Evolutionary conservation across 2,113 vertebrate species (phyloP), one percentile per base, ranked within the genome.

Genomic region (Pavo muticus): DNA sequence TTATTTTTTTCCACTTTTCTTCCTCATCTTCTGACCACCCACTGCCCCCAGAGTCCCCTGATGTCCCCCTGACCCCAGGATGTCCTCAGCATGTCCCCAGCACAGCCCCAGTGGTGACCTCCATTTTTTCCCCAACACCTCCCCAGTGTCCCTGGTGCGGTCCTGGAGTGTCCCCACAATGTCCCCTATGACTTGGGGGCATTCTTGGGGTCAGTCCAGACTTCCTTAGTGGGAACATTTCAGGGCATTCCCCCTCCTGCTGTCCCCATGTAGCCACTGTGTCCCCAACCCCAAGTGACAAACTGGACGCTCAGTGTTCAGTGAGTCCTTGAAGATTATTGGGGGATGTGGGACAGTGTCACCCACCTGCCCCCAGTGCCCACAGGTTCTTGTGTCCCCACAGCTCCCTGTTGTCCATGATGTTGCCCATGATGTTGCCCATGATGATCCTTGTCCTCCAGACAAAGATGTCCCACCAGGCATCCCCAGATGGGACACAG

Each of bases 271-370:
- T 14, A 57, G 45, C 37, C n/a, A 19, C 17, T 5, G 0, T 39
- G 32, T 75, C 61, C 71, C 83, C 83, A n/a, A 19, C 15, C 9
- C 37, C 27, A 21, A 39, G 48, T 47, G 48, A 73, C 60, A 39
- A 40, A 11, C 14, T 4, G 2, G 59, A 40, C 25, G 12, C 70
- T 59, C 19, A 1, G 29, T 0, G 2, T 23, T 59, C 19, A 1
- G 18, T 0, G 2, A 18, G 35, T 40, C 42, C 71, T 52, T 11
- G 14, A 57, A 23, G 27, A 67, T 84, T 84, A 84, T 37, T 84
- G 57, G 37, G 37, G 37, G 57, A 35, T 8, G 21, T 25, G 48
- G 40, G 25, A 47, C 7, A 0, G 48, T 32, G 60, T 25, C 70
- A 39, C 69, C 45, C 16, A 17, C 14, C 10, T 3, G 1, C 7